Conservation (phyloP, 2,888 invertebrate species). For the Acrobasis consociella region DNA sequence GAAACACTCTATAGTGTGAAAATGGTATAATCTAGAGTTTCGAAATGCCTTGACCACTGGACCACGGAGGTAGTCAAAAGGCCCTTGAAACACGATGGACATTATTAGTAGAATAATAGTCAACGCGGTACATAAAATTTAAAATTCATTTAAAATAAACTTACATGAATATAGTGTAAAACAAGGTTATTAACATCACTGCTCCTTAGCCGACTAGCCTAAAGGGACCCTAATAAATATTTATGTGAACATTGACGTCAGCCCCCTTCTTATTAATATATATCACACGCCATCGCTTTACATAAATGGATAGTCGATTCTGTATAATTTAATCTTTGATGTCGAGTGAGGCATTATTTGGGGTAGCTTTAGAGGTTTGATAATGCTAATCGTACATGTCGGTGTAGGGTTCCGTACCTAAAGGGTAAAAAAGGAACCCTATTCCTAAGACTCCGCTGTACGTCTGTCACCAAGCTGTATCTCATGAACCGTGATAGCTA, state of each 20-base stretch:
- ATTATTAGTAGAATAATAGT: too few species aligned
- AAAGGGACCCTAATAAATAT: constrained; percentile 68
- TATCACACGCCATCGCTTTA: constrained; percentile 13
- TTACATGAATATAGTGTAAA: background rate
- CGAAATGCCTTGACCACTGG: too few species aligned
- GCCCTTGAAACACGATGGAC: too few species aligned
- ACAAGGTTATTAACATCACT: constrained; percentile 25
- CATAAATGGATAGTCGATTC: constrained; percentile 20
- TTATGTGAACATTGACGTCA: constrained; percentile 61
- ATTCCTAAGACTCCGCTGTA: too few species aligned
- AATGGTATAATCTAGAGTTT: too few species aligned
- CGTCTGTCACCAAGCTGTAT: too few species aligned
- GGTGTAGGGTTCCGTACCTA: background rate
- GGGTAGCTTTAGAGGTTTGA: too few species aligned
- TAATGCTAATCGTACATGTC: too few species aligned
- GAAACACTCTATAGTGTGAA: too few species aligned
- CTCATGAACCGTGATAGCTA: too few species aligned
- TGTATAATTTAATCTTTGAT: constrained; percentile 16
- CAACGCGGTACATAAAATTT: too few species aligned
- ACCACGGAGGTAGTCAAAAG: too few species aligned
- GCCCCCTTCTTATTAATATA: constrained; percentile 20
- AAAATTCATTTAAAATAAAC: background rate
- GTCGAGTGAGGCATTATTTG: background rate
- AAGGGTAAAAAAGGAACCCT: background rate
- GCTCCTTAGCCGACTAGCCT: constrained; percentile 40